Evolutionary conservation across 2,113 vertebrate genomes (phyloP).

Genomic region (Megaleporinus macrocephalus): DNA sequence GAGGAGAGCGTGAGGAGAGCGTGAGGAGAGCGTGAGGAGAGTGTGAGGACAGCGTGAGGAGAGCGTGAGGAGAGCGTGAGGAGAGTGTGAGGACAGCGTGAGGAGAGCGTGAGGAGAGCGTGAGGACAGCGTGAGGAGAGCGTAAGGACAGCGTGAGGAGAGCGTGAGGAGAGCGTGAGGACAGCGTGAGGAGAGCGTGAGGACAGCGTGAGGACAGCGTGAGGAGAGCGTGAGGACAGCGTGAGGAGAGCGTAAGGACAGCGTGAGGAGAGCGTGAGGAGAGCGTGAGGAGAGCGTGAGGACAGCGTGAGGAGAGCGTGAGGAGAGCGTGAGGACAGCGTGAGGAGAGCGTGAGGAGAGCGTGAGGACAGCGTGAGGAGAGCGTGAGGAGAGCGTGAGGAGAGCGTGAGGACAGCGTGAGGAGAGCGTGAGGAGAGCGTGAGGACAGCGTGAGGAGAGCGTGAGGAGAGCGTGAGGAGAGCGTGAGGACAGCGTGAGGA

Average conservation of each 20-base stretch:
- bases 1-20: slow-evolving; percentile 51
- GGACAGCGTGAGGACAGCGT: no score
- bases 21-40: slow-evolving; percentile 51
- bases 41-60: slow-evolving; percentile 56
- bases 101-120: no score
- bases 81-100: no score
- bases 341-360: slow-evolving; percentile 49
- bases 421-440: no score
- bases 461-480: slow-evolving; percentile 54
- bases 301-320: slow-evolving; percentile 52
- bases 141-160: slow-evolving; percentile 54
- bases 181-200: slow-evolving; percentile 52
- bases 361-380: slow-evolving; percentile 56
- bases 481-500: no score
- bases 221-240: slow-evolving; percentile 51
- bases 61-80: no score
- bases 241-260: slow-evolving; percentile 53
- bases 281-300: no score
- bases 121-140: slow-evolving; percentile 53
- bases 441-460: slow-evolving; percentile 52
- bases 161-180: no score
- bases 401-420: no score
- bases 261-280: slow-evolving; percentile 51
- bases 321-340: no score
- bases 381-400: no score